Conservation (phyloP, 2,888 invertebrate species). For the Acheta domesticus region DNA sequence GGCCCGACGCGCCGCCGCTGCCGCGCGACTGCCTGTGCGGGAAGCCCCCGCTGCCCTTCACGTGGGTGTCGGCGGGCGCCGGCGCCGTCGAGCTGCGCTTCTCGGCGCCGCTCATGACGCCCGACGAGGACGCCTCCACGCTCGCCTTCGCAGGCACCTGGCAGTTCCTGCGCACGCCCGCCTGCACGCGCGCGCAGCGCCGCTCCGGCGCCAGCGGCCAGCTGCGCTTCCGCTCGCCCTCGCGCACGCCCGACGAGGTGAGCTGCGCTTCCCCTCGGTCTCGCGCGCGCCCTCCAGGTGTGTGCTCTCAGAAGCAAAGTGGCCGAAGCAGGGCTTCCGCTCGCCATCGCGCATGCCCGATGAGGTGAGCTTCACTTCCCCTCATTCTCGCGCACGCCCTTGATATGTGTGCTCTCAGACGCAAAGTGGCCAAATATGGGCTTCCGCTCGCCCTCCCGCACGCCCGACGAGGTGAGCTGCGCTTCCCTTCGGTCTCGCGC, state of each 20-base stretch:
- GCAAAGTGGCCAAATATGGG: constrained; percentile 61
- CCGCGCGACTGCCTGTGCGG: constrained; percentile 64
- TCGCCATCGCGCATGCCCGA: constrained; percentile 42
- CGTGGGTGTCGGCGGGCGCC: constrained; percentile 67
- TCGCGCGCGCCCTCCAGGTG: constrained; percentile 46
- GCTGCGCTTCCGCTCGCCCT: constrained; percentile 58
- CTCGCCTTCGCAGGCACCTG: constrained; percentile 81
- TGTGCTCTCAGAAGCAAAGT: no score
- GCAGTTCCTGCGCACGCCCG: constrained; percentile 72
- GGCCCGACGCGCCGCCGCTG: constrained; percentile 62
- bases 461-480: constrained; percentile 65
- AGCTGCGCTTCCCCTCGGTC: constrained; percentile 57
- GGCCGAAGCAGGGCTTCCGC: no score
- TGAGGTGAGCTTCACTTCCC: constrained; percentile 85
- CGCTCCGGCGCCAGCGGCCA: constrained; percentile 75
- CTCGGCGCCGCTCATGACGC: constrained; percentile 77
- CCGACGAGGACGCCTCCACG: constrained; percentile 79
- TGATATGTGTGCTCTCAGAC: no score
- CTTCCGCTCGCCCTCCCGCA: constrained; percentile 64
- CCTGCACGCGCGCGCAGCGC: constrained; percentile 66
- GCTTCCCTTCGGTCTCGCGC: constrained; percentile 54
- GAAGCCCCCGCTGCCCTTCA: constrained; percentile 57
- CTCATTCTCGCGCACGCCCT: constrained; percentile 67
- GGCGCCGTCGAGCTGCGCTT: constrained; percentile 78
- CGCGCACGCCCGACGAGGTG: constrained; percentile 55